Conservation (phyloP, 2,113 vertebrate species). For the Lipophrys pholis region DNA sequence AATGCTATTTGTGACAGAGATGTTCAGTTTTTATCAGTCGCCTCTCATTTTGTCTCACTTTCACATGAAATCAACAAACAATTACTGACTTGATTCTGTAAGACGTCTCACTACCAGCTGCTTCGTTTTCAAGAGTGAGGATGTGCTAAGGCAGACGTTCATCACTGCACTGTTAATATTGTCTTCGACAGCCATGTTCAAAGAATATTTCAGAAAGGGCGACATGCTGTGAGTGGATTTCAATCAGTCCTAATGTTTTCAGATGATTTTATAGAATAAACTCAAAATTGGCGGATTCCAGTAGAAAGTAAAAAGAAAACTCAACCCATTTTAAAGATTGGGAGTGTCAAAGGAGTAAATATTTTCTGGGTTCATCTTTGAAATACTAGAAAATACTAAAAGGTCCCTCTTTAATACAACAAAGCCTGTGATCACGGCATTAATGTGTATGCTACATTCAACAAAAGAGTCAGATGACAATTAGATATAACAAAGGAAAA, state of each 20-base stretch:
- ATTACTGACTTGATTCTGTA: constrained; percentile 9
- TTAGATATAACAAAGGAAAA: background rate
- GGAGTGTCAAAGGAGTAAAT: background rate
- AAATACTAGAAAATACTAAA: background rate
- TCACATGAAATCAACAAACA: constrained; percentile 34
- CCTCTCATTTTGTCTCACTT: constrained; percentile 5
- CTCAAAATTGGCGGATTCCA: no score
- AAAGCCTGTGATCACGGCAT: background rate
- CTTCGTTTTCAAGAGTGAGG: constrained; percentile 44
- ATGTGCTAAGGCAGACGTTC: constrained; percentile 4
- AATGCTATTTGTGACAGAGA: background rate
- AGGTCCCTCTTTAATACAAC: background rate
- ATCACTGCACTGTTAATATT: no score
- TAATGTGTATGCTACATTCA: background rate
- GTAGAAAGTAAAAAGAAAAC: no score
- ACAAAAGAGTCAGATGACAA: background rate
- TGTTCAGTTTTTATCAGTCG: background rate
- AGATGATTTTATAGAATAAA: no score
- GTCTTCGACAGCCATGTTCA: no score
- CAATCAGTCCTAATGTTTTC: no score
- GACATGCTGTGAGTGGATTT: no score
- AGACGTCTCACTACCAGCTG: constrained; percentile 32
- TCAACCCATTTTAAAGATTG: background rate
- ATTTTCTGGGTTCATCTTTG: no score
- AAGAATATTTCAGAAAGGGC: no score